Conservation (phyloP, 2,888 invertebrate species). For the Tenthredo distinguenda region DNA sequence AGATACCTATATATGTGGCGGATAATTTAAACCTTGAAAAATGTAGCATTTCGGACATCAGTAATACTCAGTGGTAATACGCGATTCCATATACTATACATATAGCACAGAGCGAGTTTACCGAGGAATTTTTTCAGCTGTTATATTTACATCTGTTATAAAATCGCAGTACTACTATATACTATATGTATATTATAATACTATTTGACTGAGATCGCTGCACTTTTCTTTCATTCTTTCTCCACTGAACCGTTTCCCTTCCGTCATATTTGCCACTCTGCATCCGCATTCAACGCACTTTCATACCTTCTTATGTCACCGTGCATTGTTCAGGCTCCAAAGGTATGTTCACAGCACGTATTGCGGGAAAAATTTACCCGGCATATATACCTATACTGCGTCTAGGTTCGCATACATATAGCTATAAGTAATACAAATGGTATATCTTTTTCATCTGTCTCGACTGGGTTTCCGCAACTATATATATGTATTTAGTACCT, state of each 20-base stretch:
- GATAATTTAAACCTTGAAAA: not conserved
- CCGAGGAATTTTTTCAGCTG: not conserved
- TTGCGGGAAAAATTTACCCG: conserved; percentile 3
- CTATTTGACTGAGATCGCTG: not conserved
- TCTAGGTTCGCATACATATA: not conserved
- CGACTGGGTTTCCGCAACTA: not conserved
- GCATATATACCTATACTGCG: not conserved
- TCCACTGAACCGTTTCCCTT: conserved; percentile 3
- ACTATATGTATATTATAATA: not conserved
- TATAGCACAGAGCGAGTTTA: not conserved
- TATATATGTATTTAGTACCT: not conserved
- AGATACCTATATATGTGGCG: not conserved
- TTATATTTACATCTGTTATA: not conserved
- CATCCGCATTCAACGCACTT: conserved; percentile 30
- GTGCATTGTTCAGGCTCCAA: conserved; percentile 35
- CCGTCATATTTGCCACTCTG: conserved; percentile 42
- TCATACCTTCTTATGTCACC: conserved; percentile 47
- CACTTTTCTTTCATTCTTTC: conserved; percentile 36
- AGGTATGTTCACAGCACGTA: conserved; percentile 26
- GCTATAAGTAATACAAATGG: not conserved
- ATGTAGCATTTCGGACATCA: not conserved
- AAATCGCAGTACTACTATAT: not conserved
- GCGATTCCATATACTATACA: not conserved
- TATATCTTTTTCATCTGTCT: not conserved
- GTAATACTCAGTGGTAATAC: not conserved